phyloP scores from a whole-genome alignment of 2,113 vertebrate genomes.

The Cacatua alba region DNA sequence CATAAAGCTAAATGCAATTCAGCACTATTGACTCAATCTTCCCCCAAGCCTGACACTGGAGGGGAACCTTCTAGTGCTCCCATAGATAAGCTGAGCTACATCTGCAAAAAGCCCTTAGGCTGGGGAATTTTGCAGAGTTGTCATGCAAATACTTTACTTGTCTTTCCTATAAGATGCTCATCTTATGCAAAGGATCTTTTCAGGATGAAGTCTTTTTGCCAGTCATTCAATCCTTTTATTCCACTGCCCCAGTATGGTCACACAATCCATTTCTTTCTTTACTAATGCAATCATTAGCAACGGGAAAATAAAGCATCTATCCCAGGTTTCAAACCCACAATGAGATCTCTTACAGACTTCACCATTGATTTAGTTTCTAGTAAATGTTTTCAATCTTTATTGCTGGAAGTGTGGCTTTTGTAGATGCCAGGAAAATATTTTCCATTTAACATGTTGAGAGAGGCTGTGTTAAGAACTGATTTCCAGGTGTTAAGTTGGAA shows the following conservation, averaged over 20 bases:
- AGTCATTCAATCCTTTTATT: constrained; percentile 64
- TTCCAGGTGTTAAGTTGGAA: background rate
- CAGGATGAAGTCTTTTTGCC: constrained; percentile 25
- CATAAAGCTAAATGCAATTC: constrained; percentile 42
- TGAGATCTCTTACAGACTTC: constrained; percentile 32
- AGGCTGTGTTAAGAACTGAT: background rate
- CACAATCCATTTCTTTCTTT: constrained; percentile 39
- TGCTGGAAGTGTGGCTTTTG: background rate
- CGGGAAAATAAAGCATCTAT: constrained; percentile 29
- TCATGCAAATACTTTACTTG: background rate
- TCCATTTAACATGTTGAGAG: background rate
- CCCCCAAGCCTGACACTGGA: background rate
- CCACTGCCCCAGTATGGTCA: constrained; percentile 29
- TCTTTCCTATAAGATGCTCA: background rate
- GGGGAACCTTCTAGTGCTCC: background rate
- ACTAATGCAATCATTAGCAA: constrained; percentile 40
- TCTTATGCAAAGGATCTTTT: background rate
- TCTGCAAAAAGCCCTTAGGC: constrained; percentile 2
- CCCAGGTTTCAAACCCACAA: constrained; percentile 42
- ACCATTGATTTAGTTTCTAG: constrained; percentile 49
- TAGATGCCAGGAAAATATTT: background rate
- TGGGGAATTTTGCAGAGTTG: background rate
- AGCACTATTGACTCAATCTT: background rate
- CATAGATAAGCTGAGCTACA: background rate
- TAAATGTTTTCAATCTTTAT: constrained; percentile 59